Conservation (phyloP, 2,797 vertebrate genomes). For the Chrysocyon brachyurus region DNA sequence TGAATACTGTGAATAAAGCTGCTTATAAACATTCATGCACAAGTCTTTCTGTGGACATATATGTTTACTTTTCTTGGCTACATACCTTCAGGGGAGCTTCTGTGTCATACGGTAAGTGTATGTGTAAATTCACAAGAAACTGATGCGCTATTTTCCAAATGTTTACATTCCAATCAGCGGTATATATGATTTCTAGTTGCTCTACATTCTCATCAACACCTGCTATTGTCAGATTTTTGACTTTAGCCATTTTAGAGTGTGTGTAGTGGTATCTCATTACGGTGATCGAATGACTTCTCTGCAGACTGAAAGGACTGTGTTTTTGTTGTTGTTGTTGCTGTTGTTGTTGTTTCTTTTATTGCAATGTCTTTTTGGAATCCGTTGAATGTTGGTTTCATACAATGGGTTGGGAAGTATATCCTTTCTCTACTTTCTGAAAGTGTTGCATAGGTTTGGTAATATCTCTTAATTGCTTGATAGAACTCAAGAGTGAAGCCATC, state of each 20-base stretch:
- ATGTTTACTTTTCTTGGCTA: not conserved
- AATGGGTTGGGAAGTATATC: not conserved
- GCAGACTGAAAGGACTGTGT: no score
- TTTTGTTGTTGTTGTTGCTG: not conserved
- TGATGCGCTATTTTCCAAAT: not conserved
- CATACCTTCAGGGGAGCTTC: not conserved
- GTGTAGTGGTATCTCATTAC: not conserved
- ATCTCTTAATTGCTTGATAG: not conserved
- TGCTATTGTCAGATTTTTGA: not conserved
- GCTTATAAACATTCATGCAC: not conserved
- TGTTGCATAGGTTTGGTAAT: not conserved
- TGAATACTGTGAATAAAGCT: not conserved
- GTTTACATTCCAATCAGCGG: not conserved
- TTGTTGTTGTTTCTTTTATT: not conserved
- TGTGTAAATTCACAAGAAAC: not conserved
- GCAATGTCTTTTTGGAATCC: not conserved
- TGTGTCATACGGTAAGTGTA: not conserved
- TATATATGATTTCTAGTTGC: not conserved
- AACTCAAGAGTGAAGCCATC: not conserved
- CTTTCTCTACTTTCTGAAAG: not conserved
- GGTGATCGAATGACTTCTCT: not conserved
- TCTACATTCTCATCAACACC: not conserved
- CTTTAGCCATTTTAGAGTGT: not conserved
- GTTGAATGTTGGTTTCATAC: not conserved
- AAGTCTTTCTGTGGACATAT: not conserved